These are phyloP conservation scores for Lagria hirta DNA, from an alignment of 2,888 invertebrate genomes.

Conservation along the genomic window DNA sequence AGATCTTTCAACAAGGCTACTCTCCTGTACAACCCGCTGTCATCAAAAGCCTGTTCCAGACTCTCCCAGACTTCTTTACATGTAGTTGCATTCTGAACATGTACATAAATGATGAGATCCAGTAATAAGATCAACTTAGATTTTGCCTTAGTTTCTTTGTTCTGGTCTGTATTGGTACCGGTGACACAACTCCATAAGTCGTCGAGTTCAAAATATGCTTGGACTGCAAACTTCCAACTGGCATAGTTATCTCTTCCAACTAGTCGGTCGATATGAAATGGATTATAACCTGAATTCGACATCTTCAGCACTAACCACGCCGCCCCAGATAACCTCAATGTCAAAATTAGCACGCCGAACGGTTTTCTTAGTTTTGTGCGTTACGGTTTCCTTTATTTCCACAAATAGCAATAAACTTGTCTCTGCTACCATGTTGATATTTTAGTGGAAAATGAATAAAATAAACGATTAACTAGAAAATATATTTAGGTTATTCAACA, in stretches of 20 bases:
- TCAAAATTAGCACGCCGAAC: no score
- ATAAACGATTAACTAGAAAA: no score
- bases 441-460: no score
- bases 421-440: no score
- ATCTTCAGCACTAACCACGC: no score
- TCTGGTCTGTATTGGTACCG: no score
- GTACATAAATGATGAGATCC: slow-evolving; percentile 36
- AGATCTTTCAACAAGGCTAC: slow-evolving; percentile 37
- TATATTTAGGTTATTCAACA: no score
- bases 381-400: no score
- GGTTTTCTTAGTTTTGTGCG: no score
- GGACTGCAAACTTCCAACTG: slow-evolving; percentile 22
- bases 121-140: slow-evolving; percentile 29
- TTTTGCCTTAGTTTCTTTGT: slow-evolving; percentile 29
- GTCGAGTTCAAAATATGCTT: slow-evolving; percentile 23
- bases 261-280: background rate
- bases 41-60: slow-evolving; percentile 35
- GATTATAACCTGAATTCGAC: no score
- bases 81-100: slow-evolving; percentile 34
- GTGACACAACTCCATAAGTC: slow-evolving; percentile 26
- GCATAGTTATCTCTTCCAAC: slow-evolving; percentile 1
- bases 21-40: slow-evolving; percentile 39
- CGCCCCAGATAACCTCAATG: no score
- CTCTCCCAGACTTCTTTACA: slow-evolving; percentile 39
- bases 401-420: no score